Base-by-base conservation (phyloP, 2,888 invertebrate species). In the Ectropis crepuscularia region DNA sequence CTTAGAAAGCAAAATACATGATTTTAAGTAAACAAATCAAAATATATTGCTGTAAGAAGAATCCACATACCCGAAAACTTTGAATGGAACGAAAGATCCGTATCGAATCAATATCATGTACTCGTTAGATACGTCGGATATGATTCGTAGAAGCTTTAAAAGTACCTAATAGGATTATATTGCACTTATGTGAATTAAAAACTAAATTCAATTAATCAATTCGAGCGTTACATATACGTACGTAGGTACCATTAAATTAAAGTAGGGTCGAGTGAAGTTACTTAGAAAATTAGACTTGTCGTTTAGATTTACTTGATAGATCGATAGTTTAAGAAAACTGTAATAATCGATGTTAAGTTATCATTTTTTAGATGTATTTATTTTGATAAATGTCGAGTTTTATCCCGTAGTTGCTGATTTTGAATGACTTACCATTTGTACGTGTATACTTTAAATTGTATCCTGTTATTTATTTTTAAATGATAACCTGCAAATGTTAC, bases 351-450 rank as follows among this genome's bases (percentile, higher is more conserved):
- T 71, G 76, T 80, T 77, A 74, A 73, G 74, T 82, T 82, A 80
- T 73, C 76, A 78, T 85, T 81, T 85, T 90, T 90, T 90, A 83
- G 89, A 90, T 72, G 74, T 80, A 71, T 85, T 90, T 91, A 89
- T 90, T 92, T 90, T 90, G 89, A 90, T 90, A 89, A 80, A 70
- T 75, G 76, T 80, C 79, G 79, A 76, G 74, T 87, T 85, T 83
- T 86, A 85, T 78, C 82, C 64, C 50, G 66, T 74, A 78, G 74
- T 61, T 70, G 69, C 77, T 78, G 64, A 74, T 81, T 82, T 85
- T 82, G 75, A 79, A 65, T 68, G 71, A 73, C 75, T 78, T 81
- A 80, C 76, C 74, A 65, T 78, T 80, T 80, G 68, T 80, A 80
- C 73, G 67, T 69, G 70, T 80, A 77, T 77, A 79, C 67, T 70